Evolutionary conservation across 2,888 invertebrate species (phyloP).

Genomic region (Trachelus troglodyta): DNA sequence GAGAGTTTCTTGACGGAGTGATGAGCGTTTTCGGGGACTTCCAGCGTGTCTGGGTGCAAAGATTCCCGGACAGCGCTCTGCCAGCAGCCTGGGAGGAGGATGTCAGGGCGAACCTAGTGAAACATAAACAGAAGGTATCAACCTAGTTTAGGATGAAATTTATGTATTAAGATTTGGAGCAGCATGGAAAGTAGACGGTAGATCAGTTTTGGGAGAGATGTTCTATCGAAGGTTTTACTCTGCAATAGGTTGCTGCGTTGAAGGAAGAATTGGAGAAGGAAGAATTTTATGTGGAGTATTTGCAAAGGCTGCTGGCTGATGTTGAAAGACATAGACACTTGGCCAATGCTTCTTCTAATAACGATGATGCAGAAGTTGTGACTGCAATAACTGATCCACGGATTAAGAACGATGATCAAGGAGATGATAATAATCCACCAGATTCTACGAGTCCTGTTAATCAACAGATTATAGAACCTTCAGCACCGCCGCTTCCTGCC

Average conservation of each 20-base stretch:
- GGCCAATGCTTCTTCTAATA: constrained; percentile 43
- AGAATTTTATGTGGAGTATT: constrained; percentile 89
- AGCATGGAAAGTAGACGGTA: neutral
- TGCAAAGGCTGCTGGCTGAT: constrained; percentile 86
- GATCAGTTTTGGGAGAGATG: constrained; percentile 1
- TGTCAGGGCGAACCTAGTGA: constrained; percentile 88
- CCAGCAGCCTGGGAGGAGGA: constrained; percentile 95
- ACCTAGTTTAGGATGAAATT: too few relatives aligned
- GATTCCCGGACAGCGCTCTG: constrained; percentile 90
- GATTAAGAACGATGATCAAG: constrained; percentile 35
- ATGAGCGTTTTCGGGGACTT: constrained; percentile 91
- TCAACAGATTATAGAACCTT: constrained; percentile 57
- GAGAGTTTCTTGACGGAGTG: constrained; percentile 22
- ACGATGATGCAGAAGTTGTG: constrained; percentile 68
- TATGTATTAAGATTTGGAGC: too few relatives aligned
- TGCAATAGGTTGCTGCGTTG: constrained; percentile 72
- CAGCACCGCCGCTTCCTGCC: constrained; percentile 55
- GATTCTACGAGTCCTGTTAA: constrained; percentile 30
- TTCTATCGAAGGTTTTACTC: neutral
- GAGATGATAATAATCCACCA: constrained; percentile 35
- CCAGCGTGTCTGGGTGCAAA: constrained; percentile 91
- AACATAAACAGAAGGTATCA: constrained; percentile 84
- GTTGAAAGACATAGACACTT: constrained; percentile 81
- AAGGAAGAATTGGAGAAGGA: constrained; percentile 90
- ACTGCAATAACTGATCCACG: constrained; percentile 42